Conservation (phyloP, 2,888 invertebrate genomes). For the Eucriotettix oculatus region DNA sequence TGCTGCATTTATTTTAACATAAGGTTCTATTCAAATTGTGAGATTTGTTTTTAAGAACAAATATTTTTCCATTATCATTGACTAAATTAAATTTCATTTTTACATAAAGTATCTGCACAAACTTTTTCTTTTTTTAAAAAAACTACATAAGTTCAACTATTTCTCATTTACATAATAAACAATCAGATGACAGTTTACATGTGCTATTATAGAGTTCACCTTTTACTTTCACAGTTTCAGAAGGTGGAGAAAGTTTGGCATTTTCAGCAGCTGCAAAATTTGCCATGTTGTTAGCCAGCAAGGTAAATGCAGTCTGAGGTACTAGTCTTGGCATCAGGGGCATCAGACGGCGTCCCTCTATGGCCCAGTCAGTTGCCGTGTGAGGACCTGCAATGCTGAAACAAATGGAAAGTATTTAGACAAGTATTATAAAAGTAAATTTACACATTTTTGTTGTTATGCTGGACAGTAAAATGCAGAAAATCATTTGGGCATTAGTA, state of each 20-base stretch:
- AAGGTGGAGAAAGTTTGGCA: constrained; percentile 30
- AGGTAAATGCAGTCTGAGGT: constrained; percentile 69
- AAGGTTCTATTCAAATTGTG: too few species aligned
- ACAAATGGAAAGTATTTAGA: constrained; percentile 23
- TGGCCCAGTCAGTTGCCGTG: constrained; percentile 56
- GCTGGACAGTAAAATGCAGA: too few species aligned
- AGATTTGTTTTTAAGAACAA: too few species aligned
- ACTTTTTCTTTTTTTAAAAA: too few species aligned
- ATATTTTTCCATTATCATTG: too few species aligned
- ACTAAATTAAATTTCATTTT: too few species aligned
- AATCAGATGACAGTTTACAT: too few species aligned
- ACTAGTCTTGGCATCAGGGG: constrained; percentile 71
- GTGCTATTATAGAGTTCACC: constrained; percentile 10
- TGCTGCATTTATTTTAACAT: too few species aligned
- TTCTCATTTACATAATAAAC: too few species aligned
- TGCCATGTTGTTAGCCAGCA: constrained; percentile 66
- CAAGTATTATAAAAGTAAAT: not conserved
- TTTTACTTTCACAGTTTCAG: constrained; percentile 13
- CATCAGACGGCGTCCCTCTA: constrained; percentile 69
- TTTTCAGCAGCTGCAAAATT: constrained; percentile 46
- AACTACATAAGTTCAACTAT: too few species aligned
- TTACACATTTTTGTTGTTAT: not conserved
- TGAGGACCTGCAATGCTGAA: constrained; percentile 33
- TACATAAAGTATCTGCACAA: too few species aligned
- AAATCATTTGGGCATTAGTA: too few species aligned